A percentile compares a stretch with the other conserved stretches of the same genome.
phyloP scores from a whole-genome alignment of 2,888 invertebrate genomes.

The Zygaena filipendulae region DNA sequence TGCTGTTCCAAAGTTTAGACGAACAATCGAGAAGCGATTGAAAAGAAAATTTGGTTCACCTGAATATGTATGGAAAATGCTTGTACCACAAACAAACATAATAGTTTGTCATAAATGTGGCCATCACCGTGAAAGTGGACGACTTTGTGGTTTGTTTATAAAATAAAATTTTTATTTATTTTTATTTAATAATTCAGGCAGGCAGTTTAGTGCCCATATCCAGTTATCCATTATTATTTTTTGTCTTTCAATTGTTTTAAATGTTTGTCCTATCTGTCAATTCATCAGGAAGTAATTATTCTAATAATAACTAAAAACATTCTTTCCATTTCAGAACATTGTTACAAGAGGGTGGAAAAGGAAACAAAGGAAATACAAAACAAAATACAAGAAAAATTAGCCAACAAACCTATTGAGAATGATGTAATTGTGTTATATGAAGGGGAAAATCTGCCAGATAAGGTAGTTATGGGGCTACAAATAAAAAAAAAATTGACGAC shows the following conservation, averaged over 20 bases:
- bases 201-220: no score
- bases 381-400: constrained; percentile 76
- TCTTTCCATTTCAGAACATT: constrained; percentile 81
- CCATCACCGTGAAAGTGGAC: constrained; percentile 80
- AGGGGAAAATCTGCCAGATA: constrained; percentile 75
- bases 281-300: no score
- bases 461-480: no score
- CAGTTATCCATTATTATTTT: no score
- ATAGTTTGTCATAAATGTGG: constrained; percentile 86
- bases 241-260: no score
- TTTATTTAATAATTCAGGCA: no score
- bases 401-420: constrained; percentile 79
- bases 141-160: constrained; percentile 80
- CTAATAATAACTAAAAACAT: no score
- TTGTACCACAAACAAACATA: constrained; percentile 78
- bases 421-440: constrained; percentile 89
- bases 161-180: neutral
- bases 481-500: no score
- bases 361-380: constrained; percentile 87
- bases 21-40: constrained; percentile 78
- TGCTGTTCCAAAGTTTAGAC: constrained; percentile 84
- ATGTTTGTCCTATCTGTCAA: no score
- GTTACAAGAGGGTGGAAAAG: constrained; percentile 82
- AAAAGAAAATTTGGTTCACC: constrained; percentile 79
- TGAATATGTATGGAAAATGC: constrained; percentile 74